A percentile compares a stretch with the other conserved stretches of the same genome.
Conservation (phyloP, 2,113 vertebrate genomes). For the Nyctereutes procyonoides region DNA sequence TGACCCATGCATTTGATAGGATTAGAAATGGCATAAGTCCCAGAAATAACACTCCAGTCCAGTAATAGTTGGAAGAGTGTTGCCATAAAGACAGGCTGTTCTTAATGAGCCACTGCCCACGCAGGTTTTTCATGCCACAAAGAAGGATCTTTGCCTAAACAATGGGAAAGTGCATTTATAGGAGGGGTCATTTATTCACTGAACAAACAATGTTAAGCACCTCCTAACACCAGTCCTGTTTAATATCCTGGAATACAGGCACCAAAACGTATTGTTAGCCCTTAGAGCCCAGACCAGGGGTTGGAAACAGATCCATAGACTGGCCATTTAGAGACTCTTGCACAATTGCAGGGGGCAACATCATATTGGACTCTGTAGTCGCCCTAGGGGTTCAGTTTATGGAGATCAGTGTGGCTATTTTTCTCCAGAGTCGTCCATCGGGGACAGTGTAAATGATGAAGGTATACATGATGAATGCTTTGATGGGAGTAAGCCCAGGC, state of each 20-base stretch:
- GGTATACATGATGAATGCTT: fast-evolving
- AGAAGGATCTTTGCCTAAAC: background rate
- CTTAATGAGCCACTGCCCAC: background rate
- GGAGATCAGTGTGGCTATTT: background rate
- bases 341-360: background rate
- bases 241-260: background rate
- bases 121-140: background rate
- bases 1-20: background rate
- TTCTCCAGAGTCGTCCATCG: background rate
- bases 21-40: background rate
- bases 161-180: background rate
- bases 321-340: background rate
- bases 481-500: too few species aligned
- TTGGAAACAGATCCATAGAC: background rate
- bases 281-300: background rate
- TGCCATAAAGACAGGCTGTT: background rate
- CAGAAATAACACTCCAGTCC: background rate
- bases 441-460: background rate
- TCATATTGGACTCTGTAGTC: background rate
- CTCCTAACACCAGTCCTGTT: background rate
- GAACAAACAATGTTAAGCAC: background rate
- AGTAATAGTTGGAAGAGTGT: background rate
- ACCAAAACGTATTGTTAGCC: background rate
- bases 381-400: background rate
- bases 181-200: background rate